Conservation (phyloP, 2,113 vertebrate species). For the Brachyhypopomus occidentalis region DNA sequence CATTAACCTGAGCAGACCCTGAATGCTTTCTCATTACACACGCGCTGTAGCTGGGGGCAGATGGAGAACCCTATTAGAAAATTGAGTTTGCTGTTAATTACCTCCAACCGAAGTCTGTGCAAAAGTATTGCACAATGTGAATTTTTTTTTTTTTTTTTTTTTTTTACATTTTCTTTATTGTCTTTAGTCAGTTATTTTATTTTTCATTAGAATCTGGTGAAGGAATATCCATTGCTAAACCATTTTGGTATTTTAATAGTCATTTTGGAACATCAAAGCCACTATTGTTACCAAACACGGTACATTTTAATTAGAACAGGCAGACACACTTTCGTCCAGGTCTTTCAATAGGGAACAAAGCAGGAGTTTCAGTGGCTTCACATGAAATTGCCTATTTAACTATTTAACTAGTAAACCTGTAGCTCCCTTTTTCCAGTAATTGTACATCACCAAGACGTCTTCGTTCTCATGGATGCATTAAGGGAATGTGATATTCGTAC, state of each 20-base stretch:
- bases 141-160: not conserved
- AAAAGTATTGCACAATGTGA: conserved; percentile 14
- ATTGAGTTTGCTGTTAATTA: conserved; percentile 74
- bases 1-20: conserved; percentile 73
- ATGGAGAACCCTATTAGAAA: conserved; percentile 69
- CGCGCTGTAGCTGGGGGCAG: conserved; percentile 60
- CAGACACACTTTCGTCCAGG: too few species aligned
- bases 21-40: conserved; percentile 68
- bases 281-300: not conserved
- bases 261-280: not conserved
- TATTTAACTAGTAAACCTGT: too few species aligned
- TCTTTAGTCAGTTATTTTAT: not conserved
- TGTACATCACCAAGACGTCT: too few species aligned
- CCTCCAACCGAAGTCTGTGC: conserved; percentile 48
- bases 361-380: too few species aligned
- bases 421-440: too few species aligned
- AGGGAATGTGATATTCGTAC: too few species aligned
- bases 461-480: too few species aligned
- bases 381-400: too few species aligned
- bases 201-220: not conserved
- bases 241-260: not conserved
- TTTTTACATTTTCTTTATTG: not conserved
- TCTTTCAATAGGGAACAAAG: too few species aligned
- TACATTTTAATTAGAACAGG: not conserved
- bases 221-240: not conserved